Percentiles rank a stretch among this genome's conserved stretches.
Conservation (phyloP, 2,113 vertebrate species). For the Mesembrinibis cayennensis region DNA sequence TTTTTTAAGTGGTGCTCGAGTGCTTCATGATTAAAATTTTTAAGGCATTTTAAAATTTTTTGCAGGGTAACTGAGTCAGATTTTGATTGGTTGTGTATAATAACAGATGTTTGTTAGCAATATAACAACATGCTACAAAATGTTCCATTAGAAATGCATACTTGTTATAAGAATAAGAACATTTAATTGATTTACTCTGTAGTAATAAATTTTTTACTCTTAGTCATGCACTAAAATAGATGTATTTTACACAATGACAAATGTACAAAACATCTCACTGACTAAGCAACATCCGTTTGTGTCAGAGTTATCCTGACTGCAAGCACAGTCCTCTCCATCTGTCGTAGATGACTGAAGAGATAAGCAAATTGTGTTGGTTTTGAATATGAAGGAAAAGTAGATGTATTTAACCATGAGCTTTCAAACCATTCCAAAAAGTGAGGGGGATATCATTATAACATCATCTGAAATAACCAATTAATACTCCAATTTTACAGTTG, state of each 20-base stretch:
- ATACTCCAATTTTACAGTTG: not conserved
- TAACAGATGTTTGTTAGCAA: not conserved
- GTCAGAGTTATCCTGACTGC: not conserved
- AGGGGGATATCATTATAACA: not conserved
- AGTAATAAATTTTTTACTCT: not conserved
- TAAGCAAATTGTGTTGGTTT: not conserved
- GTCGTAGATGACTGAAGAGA: not conserved
- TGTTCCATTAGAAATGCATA: not conserved
- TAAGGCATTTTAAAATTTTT: not conserved
- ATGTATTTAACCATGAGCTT: not conserved
- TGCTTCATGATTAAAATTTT: not conserved
- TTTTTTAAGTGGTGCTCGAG: not conserved
- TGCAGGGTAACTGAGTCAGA: not conserved
- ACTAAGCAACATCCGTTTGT: not conserved
- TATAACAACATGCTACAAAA: not conserved
- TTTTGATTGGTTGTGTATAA: not conserved
- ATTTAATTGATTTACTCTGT: not conserved
- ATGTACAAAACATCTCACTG: not conserved
- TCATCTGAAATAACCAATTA: not conserved
- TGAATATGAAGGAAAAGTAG: not conserved
- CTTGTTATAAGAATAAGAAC: not conserved
- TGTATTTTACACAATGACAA: not conserved
- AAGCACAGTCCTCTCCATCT: not conserved
- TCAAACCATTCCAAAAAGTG: not conserved
- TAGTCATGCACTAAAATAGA: slow-evolving; percentile 10